These are phyloP conservation scores for Agrypnus murinus DNA, from an alignment of 2,888 invertebrate species.

Conservation along the genomic window DNA sequence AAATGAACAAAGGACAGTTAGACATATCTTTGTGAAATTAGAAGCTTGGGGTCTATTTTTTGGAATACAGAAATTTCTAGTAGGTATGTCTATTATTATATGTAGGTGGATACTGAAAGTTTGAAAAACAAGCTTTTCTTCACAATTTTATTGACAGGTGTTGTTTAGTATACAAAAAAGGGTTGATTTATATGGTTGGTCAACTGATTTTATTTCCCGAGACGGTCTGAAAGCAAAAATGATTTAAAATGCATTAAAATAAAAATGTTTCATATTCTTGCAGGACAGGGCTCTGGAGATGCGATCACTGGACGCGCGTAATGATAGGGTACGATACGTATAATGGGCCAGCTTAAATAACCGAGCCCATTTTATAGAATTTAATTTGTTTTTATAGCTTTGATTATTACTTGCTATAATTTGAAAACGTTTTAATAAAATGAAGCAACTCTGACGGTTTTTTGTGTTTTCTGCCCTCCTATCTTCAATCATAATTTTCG, in stretches of 20 bases:
- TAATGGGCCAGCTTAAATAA: slow-evolving; percentile 71
- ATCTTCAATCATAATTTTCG: slow-evolving; percentile 50
- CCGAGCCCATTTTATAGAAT: slow-evolving; percentile 71
- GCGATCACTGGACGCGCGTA: slow-evolving; percentile 59
- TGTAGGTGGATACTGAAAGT: no score
- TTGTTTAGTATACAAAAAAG: neutral
- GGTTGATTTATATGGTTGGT: slow-evolving; percentile 8
- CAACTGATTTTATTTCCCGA: slow-evolving; percentile 35
- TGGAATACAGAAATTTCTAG: no score
- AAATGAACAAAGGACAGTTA: no score
- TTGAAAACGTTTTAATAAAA: slow-evolving; percentile 71
- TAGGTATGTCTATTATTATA: no score
- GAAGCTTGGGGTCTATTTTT: no score
- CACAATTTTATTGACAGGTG: no score
- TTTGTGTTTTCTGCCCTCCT: slow-evolving; percentile 40
- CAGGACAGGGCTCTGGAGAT: slow-evolving; percentile 55
- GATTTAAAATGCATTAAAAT: slow-evolving; percentile 68
- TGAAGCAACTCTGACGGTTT: slow-evolving; percentile 60
- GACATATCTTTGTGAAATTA: no score
- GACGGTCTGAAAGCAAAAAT: slow-evolving; percentile 62
- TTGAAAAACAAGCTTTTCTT: no score
- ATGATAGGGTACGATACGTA: slow-evolving; percentile 70
- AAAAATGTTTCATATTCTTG: slow-evolving; percentile 58
- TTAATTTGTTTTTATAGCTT: slow-evolving; percentile 73
- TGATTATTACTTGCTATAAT: slow-evolving; percentile 71